Evolutionary conservation across 1,140 invertebrate genomes (phyloP).

Genomic region (Trichonephila clavata): DNA sequence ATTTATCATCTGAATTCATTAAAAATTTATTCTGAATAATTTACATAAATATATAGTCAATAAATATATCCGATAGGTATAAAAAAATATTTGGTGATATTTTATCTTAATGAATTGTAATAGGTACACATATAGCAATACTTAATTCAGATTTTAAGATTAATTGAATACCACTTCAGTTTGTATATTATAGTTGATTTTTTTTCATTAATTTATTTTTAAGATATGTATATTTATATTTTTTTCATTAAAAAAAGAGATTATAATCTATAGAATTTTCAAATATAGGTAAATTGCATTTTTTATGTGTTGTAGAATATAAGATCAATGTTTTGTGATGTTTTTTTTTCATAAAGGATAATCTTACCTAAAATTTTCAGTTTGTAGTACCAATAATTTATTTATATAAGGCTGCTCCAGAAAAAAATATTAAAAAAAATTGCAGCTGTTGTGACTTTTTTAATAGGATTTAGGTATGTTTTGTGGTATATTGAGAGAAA

Average conservation of each 20-base stretch:
- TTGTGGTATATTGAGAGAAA: neutral
- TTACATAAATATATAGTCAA: neutral
- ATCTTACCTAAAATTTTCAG: too few species aligned
- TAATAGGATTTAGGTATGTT: neutral
- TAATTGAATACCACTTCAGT: neutral
- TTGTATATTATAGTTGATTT: neutral
- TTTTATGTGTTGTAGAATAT: too few species aligned
- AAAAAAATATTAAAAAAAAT: too few species aligned
- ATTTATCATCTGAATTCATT: neutral
- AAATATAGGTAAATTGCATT: too few species aligned
- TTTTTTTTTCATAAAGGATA: too few species aligned
- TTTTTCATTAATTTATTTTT: neutral
- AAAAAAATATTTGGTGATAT: neutral
- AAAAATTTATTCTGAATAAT: neutral
- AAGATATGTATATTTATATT: slow-evolving; percentile 6
- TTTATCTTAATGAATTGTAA: neutral
- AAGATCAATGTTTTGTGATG: too few species aligned
- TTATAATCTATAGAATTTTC: neutral
- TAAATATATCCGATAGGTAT: neutral
- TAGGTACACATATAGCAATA: neutral
- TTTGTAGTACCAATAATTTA: too few species aligned
- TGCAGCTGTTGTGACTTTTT: neutral
- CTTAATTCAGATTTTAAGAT: neutral
- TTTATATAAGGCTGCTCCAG: too few species aligned
- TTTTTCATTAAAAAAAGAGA: neutral